Evolutionary conservation across 2,888 invertebrate species (phyloP).

Genomic region (Troides aeacus): DNA sequence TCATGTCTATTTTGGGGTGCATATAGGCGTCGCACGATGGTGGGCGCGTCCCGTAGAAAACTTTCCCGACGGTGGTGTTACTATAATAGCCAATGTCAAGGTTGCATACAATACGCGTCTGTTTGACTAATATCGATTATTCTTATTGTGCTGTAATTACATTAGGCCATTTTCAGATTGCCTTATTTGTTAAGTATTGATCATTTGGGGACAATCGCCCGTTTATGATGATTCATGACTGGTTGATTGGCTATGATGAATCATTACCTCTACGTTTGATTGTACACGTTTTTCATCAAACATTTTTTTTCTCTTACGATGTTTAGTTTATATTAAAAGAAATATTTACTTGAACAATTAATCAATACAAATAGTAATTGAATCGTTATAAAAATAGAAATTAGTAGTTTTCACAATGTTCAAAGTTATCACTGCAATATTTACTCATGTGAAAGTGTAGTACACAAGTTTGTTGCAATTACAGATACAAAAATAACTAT

Average conservation of each 20-base stretch:
- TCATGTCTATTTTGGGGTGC: conserved; percentile 60
- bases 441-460: too few species aligned
- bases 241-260: conserved; percentile 20
- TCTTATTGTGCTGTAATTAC: conserved; percentile 13
- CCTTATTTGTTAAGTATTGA: conserved; percentile 35
- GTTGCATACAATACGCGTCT: conserved; percentile 40
- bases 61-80: conserved; percentile 36
- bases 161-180: conserved; percentile 22
- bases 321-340: too few species aligned
- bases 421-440: too few species aligned
- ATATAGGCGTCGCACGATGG: conserved; percentile 42
- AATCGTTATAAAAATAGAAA: too few species aligned
- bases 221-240: conserved; percentile 25
- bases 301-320: too few species aligned
- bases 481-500: too few species aligned
- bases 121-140: conserved; percentile 20
- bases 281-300: neutral
- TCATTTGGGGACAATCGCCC: conserved; percentile 25
- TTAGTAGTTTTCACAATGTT: too few species aligned
- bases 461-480: too few species aligned
- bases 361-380: too few species aligned
- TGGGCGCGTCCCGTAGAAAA: conserved; percentile 39
- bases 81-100: conserved; percentile 52
- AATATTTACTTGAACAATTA: too few species aligned
- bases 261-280: conserved; percentile 17